Conservation (phyloP, 2,797 vertebrate genomes). For the Sebastes ruberrimus region DNA sequence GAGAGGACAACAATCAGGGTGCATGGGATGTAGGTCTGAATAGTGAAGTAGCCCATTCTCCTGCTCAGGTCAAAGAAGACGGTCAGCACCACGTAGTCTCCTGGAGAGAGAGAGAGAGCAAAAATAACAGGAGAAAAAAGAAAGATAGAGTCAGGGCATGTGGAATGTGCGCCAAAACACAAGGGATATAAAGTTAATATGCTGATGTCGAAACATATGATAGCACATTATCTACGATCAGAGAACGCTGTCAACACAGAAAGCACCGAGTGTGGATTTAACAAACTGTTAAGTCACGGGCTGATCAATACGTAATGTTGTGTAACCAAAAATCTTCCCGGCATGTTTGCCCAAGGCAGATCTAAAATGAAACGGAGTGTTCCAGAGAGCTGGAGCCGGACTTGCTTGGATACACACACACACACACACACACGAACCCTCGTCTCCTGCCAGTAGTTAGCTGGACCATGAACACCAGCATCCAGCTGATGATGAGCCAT, state of each 20-base stretch:
- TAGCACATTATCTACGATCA: neutral
- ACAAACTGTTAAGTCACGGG: conserved; percentile 26
- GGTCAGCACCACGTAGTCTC: conserved; percentile 97
- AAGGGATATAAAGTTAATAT: neutral
- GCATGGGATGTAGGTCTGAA: conserved; percentile 99
- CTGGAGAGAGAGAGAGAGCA: conserved; percentile 68
- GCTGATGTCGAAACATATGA: neutral
- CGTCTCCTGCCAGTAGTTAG: conserved; percentile 53
- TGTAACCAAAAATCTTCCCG: conserved; percentile 36
- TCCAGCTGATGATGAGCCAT: conserved; percentile 55
- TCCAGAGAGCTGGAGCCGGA: no score
- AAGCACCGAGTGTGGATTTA: conserved; percentile 22
- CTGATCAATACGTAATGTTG: conserved; percentile 41
- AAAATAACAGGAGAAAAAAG: neutral
- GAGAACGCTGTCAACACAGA: conserved; percentile 19
- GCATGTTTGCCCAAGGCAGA: conserved; percentile 46
- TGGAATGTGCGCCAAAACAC: neutral
- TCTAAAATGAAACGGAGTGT: conserved; percentile 24
- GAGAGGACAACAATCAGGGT: conserved; percentile 97
- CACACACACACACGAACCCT: conserved; percentile 23
- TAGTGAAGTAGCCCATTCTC: conserved; percentile 99
- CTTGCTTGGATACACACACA: neutral
- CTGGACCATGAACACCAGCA: conserved; percentile 44
- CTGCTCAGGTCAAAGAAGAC: conserved; percentile 98
- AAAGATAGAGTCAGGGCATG: neutral